Evolutionary conservation across 2,113 vertebrate species (phyloP).

Genomic region (Amphilophus citrinellus): DNA sequence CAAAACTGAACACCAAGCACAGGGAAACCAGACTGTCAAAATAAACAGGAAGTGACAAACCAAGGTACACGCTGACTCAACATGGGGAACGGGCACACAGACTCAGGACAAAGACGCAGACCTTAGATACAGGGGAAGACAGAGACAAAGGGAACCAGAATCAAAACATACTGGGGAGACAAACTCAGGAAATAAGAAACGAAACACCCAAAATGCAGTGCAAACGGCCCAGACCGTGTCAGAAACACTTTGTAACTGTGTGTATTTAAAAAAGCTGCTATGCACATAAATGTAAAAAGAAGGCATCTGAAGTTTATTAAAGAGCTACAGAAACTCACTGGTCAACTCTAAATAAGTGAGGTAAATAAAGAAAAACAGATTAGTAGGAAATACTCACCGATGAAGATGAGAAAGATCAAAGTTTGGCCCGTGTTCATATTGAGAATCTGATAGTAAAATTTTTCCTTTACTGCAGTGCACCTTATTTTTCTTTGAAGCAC

Average conservation of each 20-base stretch:
- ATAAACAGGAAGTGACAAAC: too few species aligned
- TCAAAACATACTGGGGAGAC: too few species aligned
- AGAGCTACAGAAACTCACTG: neutral
- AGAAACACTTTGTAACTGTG: neutral
- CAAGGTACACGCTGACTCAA: too few species aligned
- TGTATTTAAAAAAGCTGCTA: neutral
- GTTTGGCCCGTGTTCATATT: constrained; percentile 2
- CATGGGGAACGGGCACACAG: too few species aligned
- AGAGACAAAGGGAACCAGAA: too few species aligned
- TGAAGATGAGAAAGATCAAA: constrained; percentile 19
- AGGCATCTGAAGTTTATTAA: neutral
- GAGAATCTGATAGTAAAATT: neutral
- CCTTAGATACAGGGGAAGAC: too few species aligned
- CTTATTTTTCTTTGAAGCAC: neutral
- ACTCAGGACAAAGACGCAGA: too few species aligned
- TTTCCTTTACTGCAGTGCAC: neutral
- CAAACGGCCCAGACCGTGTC: too few species aligned
- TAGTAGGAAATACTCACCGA: constrained; percentile 39
- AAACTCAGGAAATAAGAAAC: too few species aligned
- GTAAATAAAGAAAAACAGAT: neutral
- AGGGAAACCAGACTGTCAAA: too few species aligned
- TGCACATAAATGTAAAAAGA: neutral
- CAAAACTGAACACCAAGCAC: too few species aligned
- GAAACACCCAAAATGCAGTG: too few species aligned
- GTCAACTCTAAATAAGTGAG: neutral